Evolutionary conservation across 2,113 vertebrate genomes (phyloP).

Genomic region (Myiopsitta monachus): DNA sequence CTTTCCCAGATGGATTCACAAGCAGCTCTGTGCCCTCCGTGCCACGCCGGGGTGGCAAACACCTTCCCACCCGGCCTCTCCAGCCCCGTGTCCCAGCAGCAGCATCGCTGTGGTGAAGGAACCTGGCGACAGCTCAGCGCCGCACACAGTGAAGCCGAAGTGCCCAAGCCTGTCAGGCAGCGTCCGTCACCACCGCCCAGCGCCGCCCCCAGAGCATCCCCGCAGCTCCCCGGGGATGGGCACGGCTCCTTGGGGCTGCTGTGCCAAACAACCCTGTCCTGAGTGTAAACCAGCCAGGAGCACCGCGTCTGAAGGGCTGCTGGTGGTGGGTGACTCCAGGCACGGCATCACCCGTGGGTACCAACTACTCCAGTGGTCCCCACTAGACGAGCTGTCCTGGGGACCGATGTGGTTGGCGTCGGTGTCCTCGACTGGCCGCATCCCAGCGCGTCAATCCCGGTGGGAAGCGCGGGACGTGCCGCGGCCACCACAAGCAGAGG

Average conservation of each 20-base stretch:
- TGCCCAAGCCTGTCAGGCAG: neutral
- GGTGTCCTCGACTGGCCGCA: neutral
- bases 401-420: fast-evolving
- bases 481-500: no score
- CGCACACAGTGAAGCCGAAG: fast-evolving
- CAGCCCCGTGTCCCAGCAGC: neutral
- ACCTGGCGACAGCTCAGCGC: neutral
- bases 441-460: neutral
- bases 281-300: neutral
- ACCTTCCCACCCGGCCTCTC: neutral
- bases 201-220: neutral
- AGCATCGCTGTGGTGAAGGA: fast-evolving
- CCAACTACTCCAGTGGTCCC: neutral
- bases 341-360: neutral
- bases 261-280: neutral
- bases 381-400: neutral
- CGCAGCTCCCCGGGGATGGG: fast-evolving
- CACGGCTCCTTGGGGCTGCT: neutral
- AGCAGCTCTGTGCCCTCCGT: neutral
- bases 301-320: neutral
- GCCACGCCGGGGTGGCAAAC: neutral
- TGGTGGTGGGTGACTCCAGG: fast-evolving
- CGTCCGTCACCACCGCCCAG: neutral
- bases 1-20: neutral
- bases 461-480: neutral